These are phyloP conservation scores for Harpalus rufipes DNA, from an alignment of 2,888 invertebrate species.

Conservation along the genomic window DNA sequence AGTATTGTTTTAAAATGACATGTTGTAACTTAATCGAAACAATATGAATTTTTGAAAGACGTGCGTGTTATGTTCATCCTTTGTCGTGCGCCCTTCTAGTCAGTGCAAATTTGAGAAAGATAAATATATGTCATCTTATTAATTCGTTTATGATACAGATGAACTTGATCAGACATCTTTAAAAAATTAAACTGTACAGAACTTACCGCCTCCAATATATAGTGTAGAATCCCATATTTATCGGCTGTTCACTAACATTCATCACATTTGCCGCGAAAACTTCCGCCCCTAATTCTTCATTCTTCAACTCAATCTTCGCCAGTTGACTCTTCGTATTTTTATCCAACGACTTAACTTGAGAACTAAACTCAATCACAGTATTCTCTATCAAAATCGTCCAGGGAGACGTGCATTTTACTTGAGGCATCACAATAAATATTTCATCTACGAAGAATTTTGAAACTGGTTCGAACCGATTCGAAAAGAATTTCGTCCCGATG, in stretches of 20 bases:
- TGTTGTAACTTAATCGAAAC: no score
- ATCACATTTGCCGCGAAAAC: slow-evolving; percentile 77
- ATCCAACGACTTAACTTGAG: slow-evolving; percentile 72
- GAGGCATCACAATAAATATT: slow-evolving; percentile 84
- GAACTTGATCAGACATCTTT: no score
- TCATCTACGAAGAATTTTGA: slow-evolving; percentile 84
- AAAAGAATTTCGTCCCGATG: slow-evolving; percentile 82
- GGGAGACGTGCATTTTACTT: slow-evolving; percentile 84
- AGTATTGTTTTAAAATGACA: no score
- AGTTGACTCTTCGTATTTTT: slow-evolving; percentile 74
- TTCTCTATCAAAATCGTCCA: slow-evolving; percentile 84
- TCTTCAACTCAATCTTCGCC: slow-evolving; percentile 75
- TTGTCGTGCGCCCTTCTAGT: no score
- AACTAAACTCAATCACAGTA: slow-evolving; percentile 81
- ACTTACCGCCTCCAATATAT: slow-evolving; percentile 80
- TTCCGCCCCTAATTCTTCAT: slow-evolving; percentile 79
- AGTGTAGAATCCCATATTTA: slow-evolving; percentile 79
- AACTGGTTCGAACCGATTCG: slow-evolving; percentile 83
- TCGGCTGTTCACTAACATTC: slow-evolving; percentile 76
- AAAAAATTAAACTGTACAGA: slow-evolving; percentile 20
- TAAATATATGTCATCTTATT: no score
- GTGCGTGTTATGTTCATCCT: no score
- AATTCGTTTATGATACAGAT: no score
- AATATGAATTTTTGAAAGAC: no score
- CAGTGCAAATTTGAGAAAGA: no score